phyloP scores from a whole-genome alignment of 23 tunicate genomes.

The Styela clava region DNA sequence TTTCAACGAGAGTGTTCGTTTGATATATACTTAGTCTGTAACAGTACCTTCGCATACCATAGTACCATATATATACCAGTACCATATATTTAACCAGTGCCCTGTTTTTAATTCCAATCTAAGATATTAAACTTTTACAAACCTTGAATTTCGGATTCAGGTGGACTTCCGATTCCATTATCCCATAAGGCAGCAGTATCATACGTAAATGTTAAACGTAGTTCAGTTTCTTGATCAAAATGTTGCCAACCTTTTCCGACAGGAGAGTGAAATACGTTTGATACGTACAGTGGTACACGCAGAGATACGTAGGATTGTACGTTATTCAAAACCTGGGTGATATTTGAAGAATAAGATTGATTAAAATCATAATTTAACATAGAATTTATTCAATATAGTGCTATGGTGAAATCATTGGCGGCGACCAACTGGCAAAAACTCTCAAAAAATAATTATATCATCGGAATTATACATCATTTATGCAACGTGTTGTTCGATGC shows the following conservation, averaged over 20 bases:
- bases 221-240: conserved; percentile 89
- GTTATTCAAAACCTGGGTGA: conserved; percentile 57
- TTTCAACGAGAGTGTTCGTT: too few species aligned
- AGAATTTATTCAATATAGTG: not conserved
- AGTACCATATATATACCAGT: too few species aligned
- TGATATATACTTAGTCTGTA: too few species aligned
- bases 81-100: too few species aligned
- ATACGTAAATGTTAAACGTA: conserved; percentile 95
- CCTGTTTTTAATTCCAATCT: too few species aligned
- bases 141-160: conserved; percentile 96
- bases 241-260: conserved; percentile 94
- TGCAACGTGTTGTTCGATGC: too few species aligned
- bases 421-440: too few species aligned
- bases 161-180: conserved; percentile 95
- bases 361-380: not conserved
- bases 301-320: conserved; percentile 96
- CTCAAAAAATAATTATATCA: too few species aligned
- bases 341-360: not conserved
- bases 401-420: not conserved
- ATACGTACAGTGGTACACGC: conserved; percentile 90
- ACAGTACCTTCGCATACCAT: too few species aligned
- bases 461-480: too few species aligned
- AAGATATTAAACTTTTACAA: too few species aligned
- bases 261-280: conserved; percentile 95
- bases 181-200: conserved; percentile 98